Conservation (phyloP, 2,113 vertebrate genomes). For the Pteropus alecto region DNA sequence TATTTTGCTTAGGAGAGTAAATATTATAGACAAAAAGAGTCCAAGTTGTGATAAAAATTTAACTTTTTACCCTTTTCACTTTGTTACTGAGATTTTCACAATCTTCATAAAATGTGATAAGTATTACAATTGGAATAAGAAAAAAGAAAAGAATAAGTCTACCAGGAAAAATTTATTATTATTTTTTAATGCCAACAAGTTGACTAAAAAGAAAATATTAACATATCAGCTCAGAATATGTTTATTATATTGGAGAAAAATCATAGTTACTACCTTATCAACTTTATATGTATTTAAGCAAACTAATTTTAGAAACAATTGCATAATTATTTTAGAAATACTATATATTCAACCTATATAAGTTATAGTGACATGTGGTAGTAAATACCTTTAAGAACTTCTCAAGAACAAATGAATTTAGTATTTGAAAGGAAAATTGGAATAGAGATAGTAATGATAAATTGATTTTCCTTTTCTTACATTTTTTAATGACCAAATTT, state of each 20-base stretch:
- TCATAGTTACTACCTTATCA: background rate
- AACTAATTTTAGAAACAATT: background rate
- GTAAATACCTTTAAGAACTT: background rate
- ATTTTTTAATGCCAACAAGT: slow-evolving; percentile 46
- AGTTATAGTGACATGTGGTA: background rate
- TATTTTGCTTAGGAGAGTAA: background rate
- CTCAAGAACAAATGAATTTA: background rate
- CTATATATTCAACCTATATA: background rate
- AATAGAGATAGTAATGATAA: background rate
- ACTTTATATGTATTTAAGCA: background rate
- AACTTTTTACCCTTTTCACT: slow-evolving; percentile 28
- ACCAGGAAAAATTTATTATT: background rate
- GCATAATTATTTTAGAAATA: background rate
- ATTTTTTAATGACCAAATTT: background rate
- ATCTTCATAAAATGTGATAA: background rate
- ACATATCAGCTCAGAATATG: background rate
- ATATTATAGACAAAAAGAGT: background rate
- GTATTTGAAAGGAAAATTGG: background rate
- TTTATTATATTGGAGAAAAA: background rate
- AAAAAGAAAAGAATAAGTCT: slow-evolving; percentile 62
- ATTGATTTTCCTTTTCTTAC: slow-evolving; percentile 20
- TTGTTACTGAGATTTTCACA: slow-evolving; percentile 10
- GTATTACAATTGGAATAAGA: slow-evolving; percentile 5
- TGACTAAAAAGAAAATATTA: slow-evolving; percentile 40
- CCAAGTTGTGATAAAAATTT: background rate